These are phyloP conservation scores for Apostichopus californicus DNA, from an alignment of 35 echinoderm and acorn worm genomes.

Conservation along the genomic window DNA sequence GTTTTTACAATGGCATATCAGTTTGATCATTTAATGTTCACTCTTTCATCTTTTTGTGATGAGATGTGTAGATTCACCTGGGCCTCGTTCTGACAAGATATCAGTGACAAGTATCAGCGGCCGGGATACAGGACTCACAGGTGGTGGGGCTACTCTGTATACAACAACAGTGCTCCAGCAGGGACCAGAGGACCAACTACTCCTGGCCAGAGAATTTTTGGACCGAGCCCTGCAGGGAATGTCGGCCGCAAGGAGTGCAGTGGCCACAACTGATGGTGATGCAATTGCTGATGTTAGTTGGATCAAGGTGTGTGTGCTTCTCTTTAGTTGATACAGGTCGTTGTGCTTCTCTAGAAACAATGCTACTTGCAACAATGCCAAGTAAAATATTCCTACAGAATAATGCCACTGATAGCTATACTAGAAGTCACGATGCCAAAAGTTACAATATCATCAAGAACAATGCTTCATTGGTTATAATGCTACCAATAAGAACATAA, in stretches of 20 bases:
- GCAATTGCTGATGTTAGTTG: constrained; percentile 94
- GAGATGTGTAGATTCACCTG: constrained; percentile 25
- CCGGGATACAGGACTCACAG: constrained; percentile 30
- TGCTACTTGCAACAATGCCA: too few species aligned
- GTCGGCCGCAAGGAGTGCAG: constrained; percentile 79
- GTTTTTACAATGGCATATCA: not conserved
- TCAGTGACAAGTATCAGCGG: constrained; percentile 55
- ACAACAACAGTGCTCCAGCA: constrained; percentile 83
- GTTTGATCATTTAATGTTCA: too few species aligned
- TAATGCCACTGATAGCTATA: too few species aligned
- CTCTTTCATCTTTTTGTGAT: too few species aligned
- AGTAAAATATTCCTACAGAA: too few species aligned
- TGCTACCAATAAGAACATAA: too few species aligned
- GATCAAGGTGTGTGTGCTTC: constrained; percentile 77
- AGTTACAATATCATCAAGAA: too few species aligned
- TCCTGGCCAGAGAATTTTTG: constrained; percentile 86
- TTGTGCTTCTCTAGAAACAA: too few species aligned
- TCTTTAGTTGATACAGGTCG: too few species aligned
- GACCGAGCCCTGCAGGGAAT: constrained; percentile 90
- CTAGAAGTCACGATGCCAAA: too few species aligned
- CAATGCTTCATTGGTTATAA: too few species aligned
- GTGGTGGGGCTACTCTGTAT: constrained; percentile 73
- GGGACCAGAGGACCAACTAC: constrained; percentile 76
- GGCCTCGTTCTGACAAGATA: constrained; percentile 34
- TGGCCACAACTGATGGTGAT: constrained; percentile 89